Percentiles rank a stretch among this genome's conserved stretches.
Conservation (phyloP, 1,140 invertebrate species). For the Myzus persicae region DNA sequence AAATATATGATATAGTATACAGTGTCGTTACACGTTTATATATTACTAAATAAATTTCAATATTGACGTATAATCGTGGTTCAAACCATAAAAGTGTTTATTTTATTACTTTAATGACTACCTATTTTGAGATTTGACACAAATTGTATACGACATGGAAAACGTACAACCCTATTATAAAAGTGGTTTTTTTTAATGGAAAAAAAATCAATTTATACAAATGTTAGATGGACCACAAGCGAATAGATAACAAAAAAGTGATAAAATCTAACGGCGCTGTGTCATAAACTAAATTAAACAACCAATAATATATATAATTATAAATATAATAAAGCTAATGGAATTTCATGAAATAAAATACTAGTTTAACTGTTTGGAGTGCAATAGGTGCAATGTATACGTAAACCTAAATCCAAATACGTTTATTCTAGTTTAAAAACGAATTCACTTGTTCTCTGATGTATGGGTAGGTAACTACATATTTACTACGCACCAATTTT, state of each 20-base stretch:
- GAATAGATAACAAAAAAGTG: background rate
- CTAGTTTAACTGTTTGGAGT: background rate
- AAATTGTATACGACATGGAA: slow-evolving; percentile 15
- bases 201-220: slow-evolving; percentile 16
- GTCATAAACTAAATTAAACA: background rate
- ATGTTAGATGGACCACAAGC: background rate
- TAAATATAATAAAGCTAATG: background rate
- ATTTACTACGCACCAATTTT: background rate
- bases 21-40: background rate
- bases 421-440: background rate
- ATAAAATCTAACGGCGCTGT: background rate
- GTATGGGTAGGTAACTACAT: background rate
- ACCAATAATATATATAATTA: slow-evolving; percentile 6
- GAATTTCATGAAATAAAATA: background rate
- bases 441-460: background rate
- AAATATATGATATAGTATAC: background rate
- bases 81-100: slow-evolving; percentile 26
- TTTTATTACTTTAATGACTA: slow-evolving; percentile 32
- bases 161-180: slow-evolving; percentile 18
- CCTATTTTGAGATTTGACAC: background rate
- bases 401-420: background rate
- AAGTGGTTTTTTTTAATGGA: slow-evolving; percentile 41
- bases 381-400: background rate
- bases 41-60: background rate
- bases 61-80: background rate